Percentiles rank a stretch among this genome's conserved stretches.
Evolutionary conservation across 2,888 invertebrate genomes (phyloP).

Genomic region (Anthophora plumipes): DNA sequence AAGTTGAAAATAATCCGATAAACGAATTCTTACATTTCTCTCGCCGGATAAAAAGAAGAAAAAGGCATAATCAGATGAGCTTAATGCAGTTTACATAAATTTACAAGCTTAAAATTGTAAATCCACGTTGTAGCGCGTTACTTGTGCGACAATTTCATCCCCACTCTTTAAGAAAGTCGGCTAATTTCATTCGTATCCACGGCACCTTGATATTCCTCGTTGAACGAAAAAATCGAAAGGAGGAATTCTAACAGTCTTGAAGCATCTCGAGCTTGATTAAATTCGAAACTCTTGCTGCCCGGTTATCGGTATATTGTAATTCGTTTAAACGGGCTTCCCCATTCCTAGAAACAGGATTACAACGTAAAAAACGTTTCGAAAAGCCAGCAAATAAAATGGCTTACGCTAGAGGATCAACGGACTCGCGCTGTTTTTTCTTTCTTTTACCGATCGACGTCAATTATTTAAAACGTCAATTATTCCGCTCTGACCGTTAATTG

Average conservation of each 20-base stretch:
- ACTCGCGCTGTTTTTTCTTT: background rate
- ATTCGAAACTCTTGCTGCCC: background rate
- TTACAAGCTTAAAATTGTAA: no score
- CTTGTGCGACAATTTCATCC: no score
- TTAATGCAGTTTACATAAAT: no score
- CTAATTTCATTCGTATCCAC: slow-evolving; percentile 16
- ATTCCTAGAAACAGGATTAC: background rate
- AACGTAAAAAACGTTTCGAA: background rate
- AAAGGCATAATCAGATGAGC: no score
- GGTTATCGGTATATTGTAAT: background rate
- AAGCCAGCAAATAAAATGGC: background rate
- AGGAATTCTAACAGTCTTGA: background rate
- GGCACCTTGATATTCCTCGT: background rate
- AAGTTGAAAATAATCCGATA: no score
- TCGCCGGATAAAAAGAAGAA: no score
- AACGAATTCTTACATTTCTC: no score
- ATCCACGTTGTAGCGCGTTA: no score
- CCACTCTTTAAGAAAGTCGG: no score
- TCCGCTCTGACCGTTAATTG: background rate
- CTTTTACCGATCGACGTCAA: background rate
- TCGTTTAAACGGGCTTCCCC: background rate
- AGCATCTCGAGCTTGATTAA: background rate
- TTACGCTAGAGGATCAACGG: background rate
- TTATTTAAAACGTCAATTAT: background rate
- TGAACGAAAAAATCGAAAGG: background rate